These are phyloP conservation scores for Hemiprocne comata DNA, from an alignment of 2,113 vertebrate species.

Conservation along the genomic window DNA sequence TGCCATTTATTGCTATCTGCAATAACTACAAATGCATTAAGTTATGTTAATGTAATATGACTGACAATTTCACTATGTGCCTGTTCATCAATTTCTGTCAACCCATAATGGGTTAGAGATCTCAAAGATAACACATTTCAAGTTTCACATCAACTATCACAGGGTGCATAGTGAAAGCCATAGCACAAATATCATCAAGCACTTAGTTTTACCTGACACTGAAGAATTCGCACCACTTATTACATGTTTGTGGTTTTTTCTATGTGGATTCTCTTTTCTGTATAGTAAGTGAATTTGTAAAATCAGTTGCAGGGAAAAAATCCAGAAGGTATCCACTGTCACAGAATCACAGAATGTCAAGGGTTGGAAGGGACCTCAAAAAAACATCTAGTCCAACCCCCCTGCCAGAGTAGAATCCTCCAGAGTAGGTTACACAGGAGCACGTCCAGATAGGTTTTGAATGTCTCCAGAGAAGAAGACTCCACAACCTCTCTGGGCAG, in stretches of 20 bases:
- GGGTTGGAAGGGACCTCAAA: no score
- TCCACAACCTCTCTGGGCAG: no score
- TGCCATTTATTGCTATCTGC: accelerated
- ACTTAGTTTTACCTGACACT: neutral
- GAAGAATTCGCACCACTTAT: accelerated
- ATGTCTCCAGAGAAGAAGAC: no score
- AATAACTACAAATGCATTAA: neutral
- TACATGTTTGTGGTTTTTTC: accelerated
- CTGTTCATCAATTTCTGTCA: neutral
- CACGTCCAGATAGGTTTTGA: no score
- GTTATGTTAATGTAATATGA: accelerated
- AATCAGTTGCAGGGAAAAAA: neutral
- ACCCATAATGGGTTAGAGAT: neutral
- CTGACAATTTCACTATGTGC: neutral
- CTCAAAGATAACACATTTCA: neutral
- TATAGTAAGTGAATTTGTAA: neutral
- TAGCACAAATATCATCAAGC: neutral
- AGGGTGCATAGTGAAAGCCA: accelerated
- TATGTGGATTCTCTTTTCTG: neutral
- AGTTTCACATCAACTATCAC: neutral
- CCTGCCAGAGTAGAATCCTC: no score
- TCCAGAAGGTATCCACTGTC: neutral
- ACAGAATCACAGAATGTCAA: no score
- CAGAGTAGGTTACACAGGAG: no score
- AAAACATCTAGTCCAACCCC: no score